Evolutionary conservation across 2,113 vertebrate genomes (phyloP), one percentile per base, ranked within the genome.

Genomic region (Tylochromis polylepis): DNA sequence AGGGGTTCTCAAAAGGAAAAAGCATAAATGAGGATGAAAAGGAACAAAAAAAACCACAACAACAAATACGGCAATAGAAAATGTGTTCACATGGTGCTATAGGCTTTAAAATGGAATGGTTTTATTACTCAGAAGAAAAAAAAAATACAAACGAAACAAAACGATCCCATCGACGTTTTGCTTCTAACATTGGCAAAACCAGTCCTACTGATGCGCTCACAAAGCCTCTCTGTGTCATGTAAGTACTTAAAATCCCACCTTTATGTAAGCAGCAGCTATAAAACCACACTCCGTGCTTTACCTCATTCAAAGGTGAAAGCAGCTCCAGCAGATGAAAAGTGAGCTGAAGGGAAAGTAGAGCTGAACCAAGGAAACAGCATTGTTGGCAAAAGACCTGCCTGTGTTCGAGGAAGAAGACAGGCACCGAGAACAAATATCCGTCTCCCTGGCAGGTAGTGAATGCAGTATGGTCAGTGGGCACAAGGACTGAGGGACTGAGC

Each of bases 261-360:
- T 22, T n/a, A 80, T 24, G 29, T 27, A 55, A 62, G 65, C 55
- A 57, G 24, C 22, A 9, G 27, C 31, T 15, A n/a, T 55, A 34
- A 81, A 55, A 29, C 46, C 4, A 2, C 79, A 72, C 8, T 3
- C 18, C 34, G 57, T 11, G 46, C 11, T 51, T 75, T 15, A 22
- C 57, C 46, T 9, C 49, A 41, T 53, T 57, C 58, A 49, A 1
- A 34, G 79, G 34, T 87, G 55, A 53, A 24, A 81, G 65, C 65
- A 77, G 79, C 79, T 85, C n/a, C 3, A 3, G 85, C 78, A 82
- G 60, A 46, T 41, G 72, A 86, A 22, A 49, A 59, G 15, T 15
- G 27, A 82, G 56, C 86, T 4, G 70, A 51, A 57, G 77, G 24
- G 20, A 85, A 51, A 67, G 79, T 6, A 38, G 41, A 86, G 84